Base-by-base conservation (phyloP, 2,888 invertebrate species). In the Nomada lathburiana region DNA sequence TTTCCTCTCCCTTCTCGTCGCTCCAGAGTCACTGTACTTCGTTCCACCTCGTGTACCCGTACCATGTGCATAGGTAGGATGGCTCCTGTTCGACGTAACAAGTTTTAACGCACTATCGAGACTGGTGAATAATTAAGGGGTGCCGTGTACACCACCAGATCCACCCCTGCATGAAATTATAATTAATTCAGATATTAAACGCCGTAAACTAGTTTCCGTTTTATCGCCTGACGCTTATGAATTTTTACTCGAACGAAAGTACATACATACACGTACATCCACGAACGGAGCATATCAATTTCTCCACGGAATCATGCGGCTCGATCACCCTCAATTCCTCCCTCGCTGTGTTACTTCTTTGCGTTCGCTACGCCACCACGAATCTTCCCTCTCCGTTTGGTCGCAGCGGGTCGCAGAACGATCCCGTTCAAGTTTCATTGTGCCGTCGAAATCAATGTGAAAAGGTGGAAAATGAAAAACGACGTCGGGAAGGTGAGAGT, bases 401-500 rank as follows among this genome's bases (percentile, higher is more conserved):
- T 44, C 76, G 65, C 57, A 68, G 68, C 78, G 29, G 60, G 71
- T 65, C 59, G 82, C 64, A 36, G 68, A 70, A 73, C 74, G 79
- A 65, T 44, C 70, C 75, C 71, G 68, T 67, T 69, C 72, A 57
- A 71, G 62, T 80, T 87, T 88, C 86, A 91, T 90, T 90, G 88
- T 89, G 83, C 80, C 88, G 86, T 60, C 84, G 80, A 89, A 89
- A 91, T 90, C 88, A 85, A 86, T 83, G 85, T 89, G 83, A 89
- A 89, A 89, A 86, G 82, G 83, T 77, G 80, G 72, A 84, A 88
- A 89, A 84, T 91, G 90, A 91, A 90, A 90, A 90, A 91, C 90
- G 91, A 91, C 80, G 77, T 67, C 73, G 81, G 16, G 68, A 68
- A 59, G 76, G 18, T 52, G 76, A 80, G 87, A 82, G 70, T 65